These are phyloP conservation scores for Zaprionus bogoriensis DNA, from an alignment of 2,888 invertebrate species.

Conservation along the genomic window DNA sequence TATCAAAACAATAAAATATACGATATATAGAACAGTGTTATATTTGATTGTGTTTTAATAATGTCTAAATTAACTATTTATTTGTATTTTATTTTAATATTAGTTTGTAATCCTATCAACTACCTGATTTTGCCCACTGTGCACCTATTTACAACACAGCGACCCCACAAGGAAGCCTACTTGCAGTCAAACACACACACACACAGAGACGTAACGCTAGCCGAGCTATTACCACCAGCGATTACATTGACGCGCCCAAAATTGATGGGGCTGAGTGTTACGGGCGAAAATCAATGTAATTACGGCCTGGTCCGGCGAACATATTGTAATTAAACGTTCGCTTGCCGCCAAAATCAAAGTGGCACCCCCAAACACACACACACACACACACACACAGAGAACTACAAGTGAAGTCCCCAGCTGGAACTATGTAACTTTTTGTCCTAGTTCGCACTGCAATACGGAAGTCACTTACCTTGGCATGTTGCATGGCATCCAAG, in stretches of 20 bases:
- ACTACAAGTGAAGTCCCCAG: background rate
- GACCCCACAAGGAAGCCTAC: background rate
- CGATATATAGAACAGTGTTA: no score
- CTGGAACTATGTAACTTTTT: background rate
- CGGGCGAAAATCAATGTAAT: conserved; percentile 70
- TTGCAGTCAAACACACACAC: no score
- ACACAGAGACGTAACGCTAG: background rate
- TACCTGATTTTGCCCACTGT: no score
- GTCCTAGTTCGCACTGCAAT: background rate
- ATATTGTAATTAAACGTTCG: conserved; percentile 54
- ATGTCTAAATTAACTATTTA: no score
- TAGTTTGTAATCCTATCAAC: no score
- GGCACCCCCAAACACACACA: background rate
- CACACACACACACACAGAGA: background rate
- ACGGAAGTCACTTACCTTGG: conserved; percentile 85
- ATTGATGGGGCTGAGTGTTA: conserved; percentile 52
- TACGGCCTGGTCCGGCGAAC: conserved; percentile 42
- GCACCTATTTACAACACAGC: no score
- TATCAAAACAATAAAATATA: no score
- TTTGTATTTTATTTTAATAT: no score
- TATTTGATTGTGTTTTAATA: no score
- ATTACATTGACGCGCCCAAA: conserved; percentile 63
- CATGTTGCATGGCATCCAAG: conserved; percentile 87
- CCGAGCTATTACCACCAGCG: conserved; percentile 33
- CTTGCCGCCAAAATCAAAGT: conserved; percentile 54